Evolutionary conservation across 2,888 invertebrate species (phyloP), one percentile per base, ranked within the genome.

Genomic region (Rhamnusium bicolor): DNA sequence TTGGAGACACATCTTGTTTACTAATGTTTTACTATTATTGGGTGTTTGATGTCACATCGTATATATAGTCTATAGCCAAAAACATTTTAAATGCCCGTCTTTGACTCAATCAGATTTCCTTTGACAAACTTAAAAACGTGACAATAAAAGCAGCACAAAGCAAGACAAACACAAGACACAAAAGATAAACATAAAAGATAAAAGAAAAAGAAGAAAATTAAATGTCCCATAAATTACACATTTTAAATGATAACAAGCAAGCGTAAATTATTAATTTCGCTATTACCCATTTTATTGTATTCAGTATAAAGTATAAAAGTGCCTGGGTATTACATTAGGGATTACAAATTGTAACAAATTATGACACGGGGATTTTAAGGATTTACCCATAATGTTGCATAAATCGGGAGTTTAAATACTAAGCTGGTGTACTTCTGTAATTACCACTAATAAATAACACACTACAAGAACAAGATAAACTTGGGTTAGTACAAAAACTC

Each of bases 331-430:
- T 67, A 61, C 51, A 24, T 18, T 10, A 10, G 12, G 72, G 72
- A 72, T 72, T 62, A 72, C 49, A 24, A 49, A 56, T 60, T 49
- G 69, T 69, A 58, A 58, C 47, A 60, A 69, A 69, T 69, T 69
- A 60, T 68, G 58, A 58, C 58, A 47, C 40, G 49, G 46, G 58
- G 49, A 47, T 58, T 60, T 49, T 7, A 21, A 10, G 61, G 60
- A 47, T 27, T 60, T 47, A 10, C 49, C 24, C 68, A 8, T 46
- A 68, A 49, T 27, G 21, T 32, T 18, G 47, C 29, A 49, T 24
- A 49, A 49, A 60, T 69, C 40, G 60, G 51, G 47, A 47, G 47
- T 21, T 16, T 61, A 40, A 40, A 12, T n/a, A 40, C 40, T n/a
- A 40, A 40, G 40, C 19, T 18, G 4, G 1, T 49, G 51, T 51